Evolutionary conservation across 2,888 invertebrate genomes (phyloP).

Genomic region (Drosophila melanosoma): DNA sequence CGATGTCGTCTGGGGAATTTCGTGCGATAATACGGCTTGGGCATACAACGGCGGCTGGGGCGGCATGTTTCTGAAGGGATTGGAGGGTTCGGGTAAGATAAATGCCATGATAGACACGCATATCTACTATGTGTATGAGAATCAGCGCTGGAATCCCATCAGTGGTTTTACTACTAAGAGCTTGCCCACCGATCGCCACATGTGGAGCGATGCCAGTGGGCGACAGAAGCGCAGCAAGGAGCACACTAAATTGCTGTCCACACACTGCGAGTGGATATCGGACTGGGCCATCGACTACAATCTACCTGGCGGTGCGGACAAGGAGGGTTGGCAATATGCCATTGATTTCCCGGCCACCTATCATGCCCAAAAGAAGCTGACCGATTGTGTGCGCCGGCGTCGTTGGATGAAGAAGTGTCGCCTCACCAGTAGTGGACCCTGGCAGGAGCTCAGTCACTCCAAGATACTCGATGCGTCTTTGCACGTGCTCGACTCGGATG

Average conservation of each 20-base stretch:
- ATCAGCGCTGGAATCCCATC: constrained; percentile 97
- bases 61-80: constrained; percentile 90
- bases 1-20: constrained; percentile 96
- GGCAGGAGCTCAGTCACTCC: constrained; percentile 94
- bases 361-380: constrained; percentile 93
- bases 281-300: constrained; percentile 98
- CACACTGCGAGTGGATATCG: constrained; percentile 95
- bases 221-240: constrained; percentile 93
- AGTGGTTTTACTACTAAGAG: constrained; percentile 95
- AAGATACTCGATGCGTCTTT: constrained; percentile 92
- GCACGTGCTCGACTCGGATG: constrained; percentile 87
- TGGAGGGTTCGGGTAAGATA: constrained; percentile 87
- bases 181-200: constrained; percentile 93
- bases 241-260: constrained; percentile 92
- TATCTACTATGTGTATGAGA: constrained; percentile 95
- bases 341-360: constrained; percentile 95
- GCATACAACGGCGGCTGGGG: constrained; percentile 96
- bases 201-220: constrained; percentile 96
- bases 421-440: constrained; percentile 93
- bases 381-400: constrained; percentile 94
- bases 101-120: constrained; percentile 93
- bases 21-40: constrained; percentile 95
- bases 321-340: constrained; percentile 98
- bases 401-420: constrained; percentile 94
- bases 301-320: constrained; percentile 94